Conservation (phyloP, 2,113 vertebrate species). For the Anoplopoma fimbria region DNA sequence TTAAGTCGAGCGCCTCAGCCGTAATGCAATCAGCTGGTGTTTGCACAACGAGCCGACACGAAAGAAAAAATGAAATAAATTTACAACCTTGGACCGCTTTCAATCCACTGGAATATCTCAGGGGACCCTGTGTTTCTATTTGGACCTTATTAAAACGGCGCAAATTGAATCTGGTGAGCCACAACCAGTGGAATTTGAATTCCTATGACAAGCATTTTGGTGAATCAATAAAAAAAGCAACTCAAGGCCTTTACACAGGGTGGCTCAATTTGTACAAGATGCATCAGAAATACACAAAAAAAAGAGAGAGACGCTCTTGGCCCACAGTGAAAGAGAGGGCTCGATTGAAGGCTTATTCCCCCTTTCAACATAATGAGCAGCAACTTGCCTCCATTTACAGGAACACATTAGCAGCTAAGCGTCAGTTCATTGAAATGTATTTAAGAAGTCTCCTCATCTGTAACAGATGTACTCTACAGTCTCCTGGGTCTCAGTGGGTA, state of each 20-base stretch:
- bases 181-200: conserved; percentile 42
- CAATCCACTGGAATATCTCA: conserved; percentile 36
- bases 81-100: conserved; percentile 26
- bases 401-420: conserved; percentile 60
- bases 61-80: conserved; percentile 5
- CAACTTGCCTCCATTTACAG: conserved; percentile 60
- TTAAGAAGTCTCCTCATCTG: conserved; percentile 65
- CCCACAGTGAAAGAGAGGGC: conserved; percentile 20
- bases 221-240: conserved; percentile 52
- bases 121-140: conserved; percentile 37
- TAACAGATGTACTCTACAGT: conserved; percentile 61
- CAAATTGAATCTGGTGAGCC: conserved; percentile 52
- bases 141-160: conserved; percentile 42
- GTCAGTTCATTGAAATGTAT: conserved; percentile 63
- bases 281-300: conserved; percentile 32
- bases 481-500: conserved; percentile 43
- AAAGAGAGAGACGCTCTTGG: conserved; percentile 17
- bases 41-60: conserved; percentile 17
- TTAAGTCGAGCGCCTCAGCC: conserved; percentile 19
- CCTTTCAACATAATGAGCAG: conserved; percentile 58
- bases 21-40: conserved; percentile 33
- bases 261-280: conserved; percentile 44
- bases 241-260: conserved; percentile 38
- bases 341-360: conserved; percentile 57
- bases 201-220: conserved; percentile 43